These are phyloP conservation scores for Microctonus hyperodae DNA, from an alignment of 2,888 invertebrate genomes.

Conservation along the genomic window DNA sequence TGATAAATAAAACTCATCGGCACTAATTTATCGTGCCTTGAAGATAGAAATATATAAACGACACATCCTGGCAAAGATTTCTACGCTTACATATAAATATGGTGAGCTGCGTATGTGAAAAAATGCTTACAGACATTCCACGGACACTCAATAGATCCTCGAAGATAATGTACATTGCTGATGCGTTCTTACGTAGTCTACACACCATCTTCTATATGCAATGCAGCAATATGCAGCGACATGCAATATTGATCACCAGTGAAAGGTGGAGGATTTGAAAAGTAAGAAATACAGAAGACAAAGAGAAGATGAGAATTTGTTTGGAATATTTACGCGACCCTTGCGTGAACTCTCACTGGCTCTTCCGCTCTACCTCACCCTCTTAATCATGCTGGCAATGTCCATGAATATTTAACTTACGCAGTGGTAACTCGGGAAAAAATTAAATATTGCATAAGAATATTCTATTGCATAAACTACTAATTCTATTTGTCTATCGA, in stretches of 20 bases:
- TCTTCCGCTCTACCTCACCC: background rate
- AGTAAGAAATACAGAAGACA: conserved; percentile 9
- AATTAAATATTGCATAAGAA: conserved; percentile 30
- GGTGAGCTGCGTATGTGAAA: background rate
- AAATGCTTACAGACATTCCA: background rate
- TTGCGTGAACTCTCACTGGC: background rate
- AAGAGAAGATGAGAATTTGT: conserved; percentile 25
- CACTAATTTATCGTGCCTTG: background rate
- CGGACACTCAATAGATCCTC: background rate
- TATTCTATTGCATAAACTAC: conserved; percentile 23
- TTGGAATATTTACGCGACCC: conserved; percentile 24
- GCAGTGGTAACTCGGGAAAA: conserved; percentile 14
- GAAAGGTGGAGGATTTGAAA: background rate
- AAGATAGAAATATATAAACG: background rate
- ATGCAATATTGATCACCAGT: conserved; percentile 27
- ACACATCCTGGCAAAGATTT: too few relatives aligned
- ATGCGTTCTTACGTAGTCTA: background rate
- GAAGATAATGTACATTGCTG: background rate
- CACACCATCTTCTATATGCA: background rate
- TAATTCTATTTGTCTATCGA: background rate
- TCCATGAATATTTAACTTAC: conserved; percentile 31
- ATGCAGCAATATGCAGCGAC: background rate
- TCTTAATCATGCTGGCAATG: background rate
- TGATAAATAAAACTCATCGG: background rate
- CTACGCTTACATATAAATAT: background rate